Conservation (phyloP, 2,797 vertebrate genomes). For the Ibycter americanus region DNA sequence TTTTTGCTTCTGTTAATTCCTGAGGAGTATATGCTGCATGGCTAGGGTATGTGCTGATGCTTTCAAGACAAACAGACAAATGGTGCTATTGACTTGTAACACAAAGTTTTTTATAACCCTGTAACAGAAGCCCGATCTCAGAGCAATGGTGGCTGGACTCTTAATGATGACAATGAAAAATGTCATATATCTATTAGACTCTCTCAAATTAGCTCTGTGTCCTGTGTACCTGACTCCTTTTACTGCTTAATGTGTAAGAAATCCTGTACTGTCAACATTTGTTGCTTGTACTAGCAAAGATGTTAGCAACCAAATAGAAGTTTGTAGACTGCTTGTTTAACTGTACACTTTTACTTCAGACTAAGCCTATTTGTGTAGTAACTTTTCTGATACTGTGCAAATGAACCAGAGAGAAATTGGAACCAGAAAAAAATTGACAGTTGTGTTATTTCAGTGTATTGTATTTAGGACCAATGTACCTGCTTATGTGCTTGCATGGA, state of each 20-base stretch:
- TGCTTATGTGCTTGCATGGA: slow-evolving; percentile 10
- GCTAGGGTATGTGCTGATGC: not conserved
- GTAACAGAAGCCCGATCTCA: not conserved
- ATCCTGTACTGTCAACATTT: not conserved
- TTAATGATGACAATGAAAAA: not conserved
- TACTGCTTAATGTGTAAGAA: not conserved
- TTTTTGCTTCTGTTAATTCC: not conserved
- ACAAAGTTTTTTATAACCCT: not conserved
- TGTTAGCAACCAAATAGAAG: not conserved
- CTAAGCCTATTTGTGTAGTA: not conserved
- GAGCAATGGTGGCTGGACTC: not conserved
- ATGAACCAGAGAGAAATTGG: not conserved
- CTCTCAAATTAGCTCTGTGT: not conserved
- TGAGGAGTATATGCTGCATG: not conserved
- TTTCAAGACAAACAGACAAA: not conserved
- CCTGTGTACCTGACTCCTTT: not conserved
- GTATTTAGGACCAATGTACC: not conserved
- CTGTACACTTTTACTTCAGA: not conserved
- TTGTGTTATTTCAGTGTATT: not conserved
- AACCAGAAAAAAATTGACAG: not conserved
- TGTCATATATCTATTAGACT: not conserved
- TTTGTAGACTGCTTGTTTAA: not conserved
- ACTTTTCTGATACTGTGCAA: not conserved
- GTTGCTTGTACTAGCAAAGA: not conserved
- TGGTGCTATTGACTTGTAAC: not conserved